These are phyloP conservation scores for Halocynthia aurantium DNA, from an alignment of 23 tunicate genomes.

Conservation along the genomic window DNA sequence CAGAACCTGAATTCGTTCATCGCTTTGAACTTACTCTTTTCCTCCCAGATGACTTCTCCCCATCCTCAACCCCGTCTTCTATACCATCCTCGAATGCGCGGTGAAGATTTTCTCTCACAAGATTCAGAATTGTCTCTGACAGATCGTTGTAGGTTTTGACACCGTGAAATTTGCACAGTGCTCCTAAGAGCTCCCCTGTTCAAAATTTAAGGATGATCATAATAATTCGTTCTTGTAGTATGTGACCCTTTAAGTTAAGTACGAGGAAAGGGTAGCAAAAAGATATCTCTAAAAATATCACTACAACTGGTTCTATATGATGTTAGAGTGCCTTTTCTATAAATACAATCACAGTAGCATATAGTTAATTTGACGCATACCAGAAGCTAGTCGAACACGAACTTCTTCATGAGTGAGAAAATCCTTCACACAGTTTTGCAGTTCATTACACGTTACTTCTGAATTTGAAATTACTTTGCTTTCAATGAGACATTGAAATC, in stretches of 20 bases:
- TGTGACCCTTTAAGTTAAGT: too few species aligned
- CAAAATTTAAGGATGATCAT: neutral
- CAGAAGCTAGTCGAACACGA: conserved; percentile 61
- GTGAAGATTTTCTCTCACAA: conserved; percentile 2
- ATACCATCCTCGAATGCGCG: neutral
- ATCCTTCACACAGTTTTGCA: conserved; percentile 16
- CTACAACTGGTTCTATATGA: neutral
- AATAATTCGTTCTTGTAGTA: too few species aligned
- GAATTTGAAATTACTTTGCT: neutral
- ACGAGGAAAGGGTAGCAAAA: too few species aligned
- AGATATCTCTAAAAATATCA: neutral
- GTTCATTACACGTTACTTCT: conserved; percentile 7
- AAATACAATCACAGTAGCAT: too few species aligned
- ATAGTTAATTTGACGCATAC: neutral
- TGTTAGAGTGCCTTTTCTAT: neutral
- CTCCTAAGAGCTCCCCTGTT: conserved; percentile 38
- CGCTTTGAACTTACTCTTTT: conserved; percentile 3
- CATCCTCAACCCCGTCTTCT: neutral
- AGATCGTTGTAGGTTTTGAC: conserved; percentile 4
- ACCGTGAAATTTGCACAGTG: conserved; percentile 32
- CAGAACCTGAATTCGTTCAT: neutral
- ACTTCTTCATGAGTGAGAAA: conserved; percentile 56
- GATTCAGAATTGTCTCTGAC: neutral
- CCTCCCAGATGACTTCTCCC: neutral
- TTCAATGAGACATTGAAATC: conserved; percentile 48